phyloP scores from a whole-genome alignment of 2,888 invertebrate species.

The Myathropa florea region DNA sequence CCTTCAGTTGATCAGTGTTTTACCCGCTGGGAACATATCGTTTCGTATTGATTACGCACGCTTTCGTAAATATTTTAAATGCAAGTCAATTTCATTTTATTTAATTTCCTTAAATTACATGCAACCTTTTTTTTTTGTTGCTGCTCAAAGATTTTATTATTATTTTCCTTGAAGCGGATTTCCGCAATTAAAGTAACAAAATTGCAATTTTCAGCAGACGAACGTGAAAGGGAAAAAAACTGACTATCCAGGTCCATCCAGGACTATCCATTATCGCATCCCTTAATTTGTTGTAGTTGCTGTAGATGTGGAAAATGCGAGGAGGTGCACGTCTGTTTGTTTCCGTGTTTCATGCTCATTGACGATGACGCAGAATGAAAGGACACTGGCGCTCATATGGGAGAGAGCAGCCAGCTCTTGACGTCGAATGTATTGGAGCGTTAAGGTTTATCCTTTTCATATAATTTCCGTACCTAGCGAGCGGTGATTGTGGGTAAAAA shows the following conservation, averaged over 20 bases:
- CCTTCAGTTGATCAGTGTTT: background rate
- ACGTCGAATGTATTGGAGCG: constrained; percentile 29
- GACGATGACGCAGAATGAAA: constrained; percentile 2
- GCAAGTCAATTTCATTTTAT: constrained; percentile 13
- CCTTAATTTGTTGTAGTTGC: background rate
- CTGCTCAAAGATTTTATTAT: background rate
- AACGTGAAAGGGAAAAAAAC: background rate
- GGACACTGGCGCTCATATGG: background rate
- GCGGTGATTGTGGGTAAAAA: background rate
- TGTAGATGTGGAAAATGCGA: background rate
- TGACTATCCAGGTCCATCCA: constrained; percentile 13
- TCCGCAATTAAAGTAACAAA: constrained; percentile 49
- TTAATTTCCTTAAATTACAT: background rate
- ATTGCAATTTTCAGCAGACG: constrained; percentile 15
- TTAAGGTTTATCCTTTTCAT: constrained; percentile 5
- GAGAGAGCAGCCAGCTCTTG: background rate
- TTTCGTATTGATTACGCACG: background rate
- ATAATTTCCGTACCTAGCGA: background rate
- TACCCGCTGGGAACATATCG: background rate
- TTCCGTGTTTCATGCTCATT: constrained; percentile 6
- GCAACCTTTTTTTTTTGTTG: background rate
- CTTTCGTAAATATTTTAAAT: constrained; percentile 6
- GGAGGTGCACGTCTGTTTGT: background rate
- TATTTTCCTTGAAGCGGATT: constrained; percentile 6
- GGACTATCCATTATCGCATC: background rate